These are phyloP conservation scores for Poecile atricapillus DNA, from an alignment of 2,113 vertebrate species.

Conservation along the genomic window DNA sequence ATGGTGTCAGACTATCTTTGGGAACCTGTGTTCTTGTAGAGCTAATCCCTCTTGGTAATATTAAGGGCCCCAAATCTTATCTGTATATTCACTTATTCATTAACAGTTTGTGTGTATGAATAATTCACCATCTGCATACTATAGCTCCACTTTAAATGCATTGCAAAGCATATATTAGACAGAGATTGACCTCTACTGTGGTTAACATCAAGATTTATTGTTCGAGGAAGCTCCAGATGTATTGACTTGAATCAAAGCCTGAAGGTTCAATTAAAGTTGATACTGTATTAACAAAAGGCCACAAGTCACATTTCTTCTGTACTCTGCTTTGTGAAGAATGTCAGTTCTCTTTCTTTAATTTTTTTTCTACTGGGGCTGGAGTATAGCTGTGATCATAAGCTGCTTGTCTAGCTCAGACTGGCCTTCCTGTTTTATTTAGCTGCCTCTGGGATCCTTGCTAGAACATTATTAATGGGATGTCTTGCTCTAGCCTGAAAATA, in stretches of 20 bases:
- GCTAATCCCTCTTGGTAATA: not conserved
- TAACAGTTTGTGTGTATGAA: slow-evolving; percentile 66
- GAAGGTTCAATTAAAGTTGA: slow-evolving; percentile 60
- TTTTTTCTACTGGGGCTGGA: not conserved
- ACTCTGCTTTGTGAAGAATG: slow-evolving; percentile 22
- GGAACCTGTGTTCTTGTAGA: not conserved
- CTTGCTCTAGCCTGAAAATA: not conserved
- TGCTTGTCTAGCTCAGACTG: not conserved
- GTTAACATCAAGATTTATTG: slow-evolving; percentile 70
- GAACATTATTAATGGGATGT: slow-evolving; percentile 22
- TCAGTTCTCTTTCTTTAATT: not conserved
- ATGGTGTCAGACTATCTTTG: not conserved
- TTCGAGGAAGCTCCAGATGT: slow-evolving; percentile 57
- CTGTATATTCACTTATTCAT: slow-evolving; percentile 55
- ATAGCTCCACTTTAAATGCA: slow-evolving; percentile 66
- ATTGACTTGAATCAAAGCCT: slow-evolving; percentile 62
- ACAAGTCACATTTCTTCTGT: slow-evolving; percentile 33
- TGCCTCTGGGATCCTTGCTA: slow-evolving; percentile 20
- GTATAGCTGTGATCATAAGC: not conserved
- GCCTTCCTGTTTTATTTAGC: slow-evolving; percentile 23
- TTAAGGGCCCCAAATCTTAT: slow-evolving; percentile 16
- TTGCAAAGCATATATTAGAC: slow-evolving; percentile 64
- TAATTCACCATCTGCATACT: slow-evolving; percentile 63
- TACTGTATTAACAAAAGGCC: slow-evolving; percentile 45
- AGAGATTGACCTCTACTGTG: slow-evolving; percentile 61